phyloP scores from a whole-genome alignment of 2,113 vertebrate species.

The Sinocyclocheilus anophthalmus region DNA sequence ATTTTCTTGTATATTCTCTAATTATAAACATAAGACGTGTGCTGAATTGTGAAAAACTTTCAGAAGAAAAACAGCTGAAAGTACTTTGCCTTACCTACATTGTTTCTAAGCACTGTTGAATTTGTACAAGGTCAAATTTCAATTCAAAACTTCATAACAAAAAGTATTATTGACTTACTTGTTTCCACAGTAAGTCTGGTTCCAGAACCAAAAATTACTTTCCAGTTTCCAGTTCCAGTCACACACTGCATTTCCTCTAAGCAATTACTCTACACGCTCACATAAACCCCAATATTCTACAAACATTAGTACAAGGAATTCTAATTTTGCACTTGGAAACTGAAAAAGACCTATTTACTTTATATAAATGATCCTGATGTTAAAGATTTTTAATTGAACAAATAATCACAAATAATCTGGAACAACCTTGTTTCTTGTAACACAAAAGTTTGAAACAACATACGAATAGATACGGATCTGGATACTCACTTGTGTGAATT shows the following conservation, averaged over 20 bases:
- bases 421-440: too few species aligned
- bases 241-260: constrained; percentile 7
- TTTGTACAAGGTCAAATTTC: neutral
- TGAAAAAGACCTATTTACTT: neutral
- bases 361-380: neutral
- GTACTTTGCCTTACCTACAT: neutral
- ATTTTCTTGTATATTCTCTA: too few species aligned
- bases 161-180: constrained; percentile 54
- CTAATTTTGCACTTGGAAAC: neutral
- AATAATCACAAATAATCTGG: neutral
- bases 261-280: constrained; percentile 8
- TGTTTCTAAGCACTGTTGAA: neutral
- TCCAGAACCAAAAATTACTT: constrained; percentile 59
- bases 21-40: too few species aligned
- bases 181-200: constrained; percentile 50
- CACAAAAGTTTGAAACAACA: neutral
- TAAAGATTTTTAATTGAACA: neutral
- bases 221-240: constrained; percentile 54
- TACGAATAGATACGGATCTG: neutral
- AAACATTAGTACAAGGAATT: neutral
- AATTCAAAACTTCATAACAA: neutral
- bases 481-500: constrained; percentile 27
- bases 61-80: neutral
- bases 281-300: too few species aligned
- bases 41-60: neutral